These are phyloP conservation scores for Cnemophilus loriae DNA, from an alignment of 2,113 vertebrate species.

Conservation along the genomic window DNA sequence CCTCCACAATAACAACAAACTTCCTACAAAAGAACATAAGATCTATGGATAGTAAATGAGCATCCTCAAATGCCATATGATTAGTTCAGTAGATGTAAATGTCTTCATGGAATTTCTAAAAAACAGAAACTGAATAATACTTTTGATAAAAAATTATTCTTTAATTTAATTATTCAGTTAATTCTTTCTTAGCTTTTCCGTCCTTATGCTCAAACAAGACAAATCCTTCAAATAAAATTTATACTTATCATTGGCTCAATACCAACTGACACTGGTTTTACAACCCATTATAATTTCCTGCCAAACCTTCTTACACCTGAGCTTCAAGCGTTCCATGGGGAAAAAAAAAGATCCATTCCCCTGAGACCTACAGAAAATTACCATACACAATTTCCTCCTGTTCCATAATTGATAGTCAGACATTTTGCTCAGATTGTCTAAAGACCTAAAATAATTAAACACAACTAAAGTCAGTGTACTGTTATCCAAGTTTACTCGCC, in stretches of 20 bases:
- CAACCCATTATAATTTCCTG: neutral
- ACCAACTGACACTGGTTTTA: neutral
- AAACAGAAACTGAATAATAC: neutral
- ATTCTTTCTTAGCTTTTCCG: neutral
- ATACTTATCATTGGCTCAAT: neutral
- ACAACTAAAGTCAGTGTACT: neutral
- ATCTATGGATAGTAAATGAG: rapidly evolving
- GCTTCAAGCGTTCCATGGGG: neutral
- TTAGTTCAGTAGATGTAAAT: neutral
- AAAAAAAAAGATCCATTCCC: neutral
- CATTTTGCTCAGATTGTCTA: neutral
- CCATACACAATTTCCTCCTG: neutral
- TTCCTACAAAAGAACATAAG: neutral
- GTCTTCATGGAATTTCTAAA: neutral
- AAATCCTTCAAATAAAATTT: neutral
- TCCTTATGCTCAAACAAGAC: neutral
- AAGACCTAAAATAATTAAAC: neutral
- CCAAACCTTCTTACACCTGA: neutral
- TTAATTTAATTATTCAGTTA: neutral
- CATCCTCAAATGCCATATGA: neutral
- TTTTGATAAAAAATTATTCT: neutral
- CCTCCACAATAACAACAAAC: neutral
- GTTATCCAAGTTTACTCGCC: neutral
- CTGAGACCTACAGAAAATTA: neutral
- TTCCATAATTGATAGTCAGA: neutral